Evolutionary conservation across 2,797 vertebrate species (phyloP).

Genomic region (Xenentodon cancila): DNA sequence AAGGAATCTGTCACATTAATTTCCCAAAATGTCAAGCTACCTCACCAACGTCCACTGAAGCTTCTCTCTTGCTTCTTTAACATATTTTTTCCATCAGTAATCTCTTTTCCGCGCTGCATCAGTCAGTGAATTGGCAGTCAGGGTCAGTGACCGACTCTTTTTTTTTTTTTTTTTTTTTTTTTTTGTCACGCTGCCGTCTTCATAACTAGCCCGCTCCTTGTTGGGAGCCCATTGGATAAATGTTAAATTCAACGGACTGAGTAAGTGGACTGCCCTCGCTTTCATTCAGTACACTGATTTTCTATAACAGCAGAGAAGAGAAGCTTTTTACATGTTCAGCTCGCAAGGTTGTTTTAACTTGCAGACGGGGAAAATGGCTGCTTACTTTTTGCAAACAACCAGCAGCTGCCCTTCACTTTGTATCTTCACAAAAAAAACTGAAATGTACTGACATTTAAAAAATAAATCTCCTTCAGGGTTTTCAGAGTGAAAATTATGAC

Average conservation of each 20-base stretch:
- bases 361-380: conserved; percentile 37
- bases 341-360: conserved; percentile 50
- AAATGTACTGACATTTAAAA: conserved; percentile 32
- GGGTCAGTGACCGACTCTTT: conserved; percentile 33
- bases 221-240: conserved; percentile 13
- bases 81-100: too few species aligned
- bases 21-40: too few species aligned
- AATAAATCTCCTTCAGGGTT: conserved; percentile 40
- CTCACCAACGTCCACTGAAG: too few species aligned
- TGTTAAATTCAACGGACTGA: conserved; percentile 10
- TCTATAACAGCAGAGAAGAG: conserved; percentile 21
- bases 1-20: too few species aligned
- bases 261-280: conserved; percentile 9
- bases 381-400: conserved; percentile 51
- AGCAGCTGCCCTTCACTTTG: conserved; percentile 56
- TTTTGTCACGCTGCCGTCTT: conserved; percentile 15
- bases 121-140: conserved; percentile 10
- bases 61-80: too few species aligned
- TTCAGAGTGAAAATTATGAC: conserved; percentile 55
- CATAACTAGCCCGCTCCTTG: conserved; percentile 13
- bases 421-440: conserved; percentile 28
- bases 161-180: conserved; percentile 49
- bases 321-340: background rate
- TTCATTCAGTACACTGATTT: conserved; percentile 6
- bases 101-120: too few species aligned